A percentile compares a stretch with the other conserved stretches of the same genome.
These are phyloP conservation scores for Archaeoteleia sp. DNA, from an alignment of 2,888 invertebrate species.

Conservation along the genomic window DNA sequence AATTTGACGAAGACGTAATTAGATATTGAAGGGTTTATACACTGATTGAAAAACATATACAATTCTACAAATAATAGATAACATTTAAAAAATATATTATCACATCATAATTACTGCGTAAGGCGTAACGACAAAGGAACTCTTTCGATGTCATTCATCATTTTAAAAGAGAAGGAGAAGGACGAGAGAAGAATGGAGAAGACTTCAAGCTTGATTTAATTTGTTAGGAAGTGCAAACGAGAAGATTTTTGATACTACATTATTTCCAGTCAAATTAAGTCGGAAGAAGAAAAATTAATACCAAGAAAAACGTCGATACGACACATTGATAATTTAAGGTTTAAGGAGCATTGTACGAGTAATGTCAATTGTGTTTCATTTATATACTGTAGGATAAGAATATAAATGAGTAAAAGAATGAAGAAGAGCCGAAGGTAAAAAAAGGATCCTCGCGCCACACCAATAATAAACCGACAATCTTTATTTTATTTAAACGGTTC, in stretches of 20 bases:
- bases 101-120: neutral
- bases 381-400: constrained; percentile 28
- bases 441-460: constrained; percentile 62
- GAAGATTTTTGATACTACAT: constrained; percentile 11
- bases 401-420: constrained; percentile 40
- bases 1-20: constrained; percentile 33
- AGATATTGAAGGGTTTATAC: constrained; percentile 26
- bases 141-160: constrained; percentile 7
- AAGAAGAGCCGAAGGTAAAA: constrained; percentile 20
- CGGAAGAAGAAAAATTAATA: constrained; percentile 4
- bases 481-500: constrained; percentile 73
- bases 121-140: neutral
- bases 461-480: constrained; percentile 71
- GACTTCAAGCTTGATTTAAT: constrained; percentile 4
- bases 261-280: constrained; percentile 12
- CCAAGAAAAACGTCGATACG: too few relatives aligned
- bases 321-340: too few relatives aligned
- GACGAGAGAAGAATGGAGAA: neutral
- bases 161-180: neutral
- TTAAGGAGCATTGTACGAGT: neutral
- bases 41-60: too few relatives aligned
- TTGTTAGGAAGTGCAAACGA: neutral
- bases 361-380: constrained; percentile 31
- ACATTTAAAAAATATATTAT: too few relatives aligned
- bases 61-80: too few relatives aligned